Base-by-base conservation (phyloP, 2,113 vertebrate genomes). In the Thamnaconus septentrionalis region DNA sequence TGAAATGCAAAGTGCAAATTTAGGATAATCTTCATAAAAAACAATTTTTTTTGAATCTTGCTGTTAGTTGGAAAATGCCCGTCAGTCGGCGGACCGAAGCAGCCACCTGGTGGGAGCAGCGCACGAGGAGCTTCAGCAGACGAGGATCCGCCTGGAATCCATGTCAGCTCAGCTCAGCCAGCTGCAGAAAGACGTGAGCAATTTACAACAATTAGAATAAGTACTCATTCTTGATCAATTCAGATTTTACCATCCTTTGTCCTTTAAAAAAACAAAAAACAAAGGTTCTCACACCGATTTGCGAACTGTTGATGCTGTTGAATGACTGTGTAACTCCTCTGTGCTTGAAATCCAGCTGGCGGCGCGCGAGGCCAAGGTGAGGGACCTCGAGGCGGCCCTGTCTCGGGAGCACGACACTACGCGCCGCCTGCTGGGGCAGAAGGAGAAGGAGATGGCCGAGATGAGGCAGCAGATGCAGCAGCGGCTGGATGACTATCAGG, bases 401-500 rank as follows among this genome's bases (percentile, higher is more conserved):
- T 82, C 93, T 4, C 86, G 96, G 3, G 97, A 98, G 72, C 90
- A 95, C 0, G 96, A 98, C 80, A 91, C 88, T 58, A 94, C 91
- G 51, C 93, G 96, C 1, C 92, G 94, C 6, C 87, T 94, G 70
- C 89, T 98, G 8, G 90, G 93, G 0, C 96, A 98, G 2, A 99
- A 98, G 78, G 97, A 99, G 54, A 78, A 93, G 31, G 97, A 98
- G 88, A 98, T 98, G 95, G 92, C 94, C 0, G 95, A 99, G 6
- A 97, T 99, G 92, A 83, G 96, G 73, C 94, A 95, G 0, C 88
- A 90, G 76, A 99, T 99, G 97, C 96, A 98, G 78, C 93, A 94
- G 86, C 96, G 98, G 91, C 91, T 99, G 83, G 96, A 98, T 0
- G 97, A 99, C 76, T 98, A 98, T 78, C 96, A 98, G 92, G 96